Conservation (phyloP, 2,797 vertebrate genomes). For the Nannoperca obscura region DNA sequence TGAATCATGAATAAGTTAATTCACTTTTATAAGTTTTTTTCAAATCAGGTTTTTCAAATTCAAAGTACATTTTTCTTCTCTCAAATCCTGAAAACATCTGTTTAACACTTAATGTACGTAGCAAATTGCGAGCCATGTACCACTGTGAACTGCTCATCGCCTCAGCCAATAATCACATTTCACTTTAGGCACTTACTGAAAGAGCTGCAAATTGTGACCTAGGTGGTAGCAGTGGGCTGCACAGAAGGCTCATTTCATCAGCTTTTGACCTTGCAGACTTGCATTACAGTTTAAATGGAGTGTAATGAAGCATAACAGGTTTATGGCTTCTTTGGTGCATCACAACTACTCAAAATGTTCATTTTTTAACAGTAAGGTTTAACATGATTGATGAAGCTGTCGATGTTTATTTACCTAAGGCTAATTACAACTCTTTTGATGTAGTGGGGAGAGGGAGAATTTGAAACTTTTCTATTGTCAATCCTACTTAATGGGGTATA, state of each 20-base stretch:
- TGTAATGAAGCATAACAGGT: slow-evolving; percentile 42
- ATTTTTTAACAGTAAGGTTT: not conserved
- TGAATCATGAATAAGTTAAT: not conserved
- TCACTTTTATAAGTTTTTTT: not conserved
- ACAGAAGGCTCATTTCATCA: slow-evolving; percentile 42
- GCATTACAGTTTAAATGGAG: slow-evolving; percentile 46
- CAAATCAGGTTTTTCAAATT: not conserved
- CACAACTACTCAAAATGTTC: slow-evolving; percentile 9
- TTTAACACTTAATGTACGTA: slow-evolving; percentile 8
- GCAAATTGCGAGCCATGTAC: slow-evolving; percentile 7
- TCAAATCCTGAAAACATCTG: not conserved
- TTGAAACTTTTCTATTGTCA: too few species aligned
- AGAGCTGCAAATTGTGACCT: slow-evolving; percentile 40
- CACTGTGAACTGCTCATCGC: slow-evolving; percentile 20
- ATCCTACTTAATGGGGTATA: too few species aligned
- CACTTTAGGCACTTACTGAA: slow-evolving; percentile 27
- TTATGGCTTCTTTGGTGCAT: slow-evolving; percentile 39
- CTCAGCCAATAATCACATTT: slow-evolving; percentile 41
- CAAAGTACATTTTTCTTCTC: slow-evolving; percentile 6
- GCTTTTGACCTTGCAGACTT: slow-evolving; percentile 46
- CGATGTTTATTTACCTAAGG: slow-evolving; percentile 3
- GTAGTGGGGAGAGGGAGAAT: not conserved
- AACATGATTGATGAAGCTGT: slow-evolving; percentile 3
- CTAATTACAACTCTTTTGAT: slow-evolving; percentile 7
- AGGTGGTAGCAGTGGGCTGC: slow-evolving; percentile 21